These are phyloP conservation scores for Cabera pusaria DNA, from an alignment of 2,888 invertebrate genomes.

Conservation along the genomic window DNA sequence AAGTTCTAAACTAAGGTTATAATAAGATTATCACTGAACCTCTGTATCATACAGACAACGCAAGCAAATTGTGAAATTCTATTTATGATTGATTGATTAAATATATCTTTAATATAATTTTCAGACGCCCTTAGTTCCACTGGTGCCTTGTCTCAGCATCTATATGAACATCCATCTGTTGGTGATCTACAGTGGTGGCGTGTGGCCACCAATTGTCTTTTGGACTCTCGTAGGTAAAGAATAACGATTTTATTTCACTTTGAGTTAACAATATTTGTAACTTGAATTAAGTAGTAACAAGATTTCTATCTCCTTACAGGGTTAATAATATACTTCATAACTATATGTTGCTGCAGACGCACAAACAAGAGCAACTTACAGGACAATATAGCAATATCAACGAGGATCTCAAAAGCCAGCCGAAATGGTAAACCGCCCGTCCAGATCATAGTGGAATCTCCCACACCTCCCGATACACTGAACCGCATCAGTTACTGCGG, in stretches of 20 bases:
- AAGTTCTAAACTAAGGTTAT: too few species aligned
- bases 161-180: constrained; percentile 93
- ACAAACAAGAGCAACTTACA: constrained; percentile 37
- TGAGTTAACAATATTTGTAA: too few species aligned
- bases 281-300: too few species aligned
- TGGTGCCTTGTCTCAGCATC: constrained; percentile 91
- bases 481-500: constrained; percentile 46
- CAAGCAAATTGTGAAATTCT: too few species aligned
- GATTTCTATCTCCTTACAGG: constrained; percentile 49
- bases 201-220: constrained; percentile 92
- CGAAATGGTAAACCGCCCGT: constrained; percentile 64
- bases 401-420: constrained; percentile 39
- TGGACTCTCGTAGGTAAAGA: constrained; percentile 92
- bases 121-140: constrained; percentile 92
- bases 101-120: too few species aligned
- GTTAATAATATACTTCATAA: constrained; percentile 64
- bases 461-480: constrained; percentile 67
- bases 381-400: constrained; percentile 41
- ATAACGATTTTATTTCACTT: too few species aligned
- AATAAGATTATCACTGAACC: too few species aligned
- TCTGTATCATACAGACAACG: too few species aligned
- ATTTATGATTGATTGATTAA: too few species aligned
- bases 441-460: constrained; percentile 69
- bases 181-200: constrained; percentile 89
- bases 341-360: constrained; percentile 57